These are phyloP conservation scores for Tachuris rubrigastra DNA, from an alignment of 2,113 vertebrate species.

Conservation along the genomic window DNA sequence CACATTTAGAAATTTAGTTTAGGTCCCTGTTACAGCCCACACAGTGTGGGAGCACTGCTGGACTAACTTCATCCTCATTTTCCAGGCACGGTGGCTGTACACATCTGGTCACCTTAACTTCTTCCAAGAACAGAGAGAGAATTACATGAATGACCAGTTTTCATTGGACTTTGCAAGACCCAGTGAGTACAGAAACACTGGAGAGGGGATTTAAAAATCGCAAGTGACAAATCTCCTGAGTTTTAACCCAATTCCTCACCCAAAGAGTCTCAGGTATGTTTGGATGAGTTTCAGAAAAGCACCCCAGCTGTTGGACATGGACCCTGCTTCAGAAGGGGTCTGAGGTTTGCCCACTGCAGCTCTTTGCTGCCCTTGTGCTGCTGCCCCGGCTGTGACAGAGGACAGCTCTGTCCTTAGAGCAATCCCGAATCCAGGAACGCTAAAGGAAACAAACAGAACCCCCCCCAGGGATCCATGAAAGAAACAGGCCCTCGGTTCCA, in stretches of 20 bases:
- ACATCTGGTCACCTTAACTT: background rate
- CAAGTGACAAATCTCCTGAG: background rate
- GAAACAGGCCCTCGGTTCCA: background rate
- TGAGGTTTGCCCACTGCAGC: background rate
- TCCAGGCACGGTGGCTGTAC: background rate
- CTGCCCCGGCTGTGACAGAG: background rate
- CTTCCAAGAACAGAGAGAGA: background rate
- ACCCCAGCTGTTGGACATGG: background rate
- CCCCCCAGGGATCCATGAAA: background rate
- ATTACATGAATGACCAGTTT: background rate
- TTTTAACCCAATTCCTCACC: background rate
- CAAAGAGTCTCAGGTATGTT: conserved; percentile 25
- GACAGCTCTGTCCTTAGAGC: background rate
- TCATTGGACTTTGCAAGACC: background rate
- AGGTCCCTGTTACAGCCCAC: background rate
- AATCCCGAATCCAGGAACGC: background rate
- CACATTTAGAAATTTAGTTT: too few relatives aligned
- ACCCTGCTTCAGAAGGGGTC: background rate
- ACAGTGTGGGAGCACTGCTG: fast-evolving
- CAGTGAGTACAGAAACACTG: background rate
- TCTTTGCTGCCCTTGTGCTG: conserved; percentile 26
- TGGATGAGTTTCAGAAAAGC: conserved; percentile 25
- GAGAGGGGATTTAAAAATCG: background rate
- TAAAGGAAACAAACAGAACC: background rate
- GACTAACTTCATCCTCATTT: background rate